phyloP scores from a whole-genome alignment of 1,140 invertebrate species.

The Drosophila sp. region DNA sequence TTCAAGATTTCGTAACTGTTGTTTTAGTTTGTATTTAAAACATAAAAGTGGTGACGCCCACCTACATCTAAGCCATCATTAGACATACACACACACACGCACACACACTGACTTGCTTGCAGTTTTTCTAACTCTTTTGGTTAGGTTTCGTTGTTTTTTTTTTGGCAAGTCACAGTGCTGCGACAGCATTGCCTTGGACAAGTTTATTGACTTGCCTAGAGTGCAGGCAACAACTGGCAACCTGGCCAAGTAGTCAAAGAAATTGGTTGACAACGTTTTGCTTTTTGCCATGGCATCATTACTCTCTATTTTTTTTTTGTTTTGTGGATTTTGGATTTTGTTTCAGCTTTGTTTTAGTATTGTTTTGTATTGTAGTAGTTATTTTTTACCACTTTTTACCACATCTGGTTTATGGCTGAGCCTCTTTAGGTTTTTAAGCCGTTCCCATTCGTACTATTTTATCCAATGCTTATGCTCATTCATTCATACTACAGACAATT shows the following conservation, averaged over 20 bases:
- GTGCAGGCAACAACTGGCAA: constrained; percentile 45
- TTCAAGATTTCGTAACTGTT: constrained; percentile 59
- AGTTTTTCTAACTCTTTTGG: constrained; percentile 61
- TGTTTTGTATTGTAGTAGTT: constrained; percentile 62
- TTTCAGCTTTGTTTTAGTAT: constrained; percentile 58
- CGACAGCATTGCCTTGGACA: constrained; percentile 58
- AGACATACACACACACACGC: constrained; percentile 32
- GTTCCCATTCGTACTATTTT: constrained; percentile 24
- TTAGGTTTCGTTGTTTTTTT: constrained; percentile 20
- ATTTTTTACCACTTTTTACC: constrained; percentile 60
- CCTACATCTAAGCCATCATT: constrained; percentile 21
- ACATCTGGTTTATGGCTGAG: constrained; percentile 59
- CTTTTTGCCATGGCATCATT: constrained; percentile 71
- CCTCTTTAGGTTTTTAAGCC: constrained; percentile 21
- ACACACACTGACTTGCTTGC: constrained; percentile 37
- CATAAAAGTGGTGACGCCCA: constrained; percentile 33
- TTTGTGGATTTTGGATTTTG: constrained; percentile 12
- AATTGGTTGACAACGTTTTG: constrained; percentile 71
- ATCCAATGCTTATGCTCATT: constrained; percentile 33
- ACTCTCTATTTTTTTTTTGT: constrained; percentile 34
- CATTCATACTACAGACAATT: constrained; percentile 53
- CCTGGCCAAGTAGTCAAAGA: constrained; percentile 55
- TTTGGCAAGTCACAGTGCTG: constrained; percentile 62
- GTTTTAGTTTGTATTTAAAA: constrained; percentile 49
- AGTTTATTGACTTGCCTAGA: constrained; percentile 71